Percentiles rank a stretch among this genome's conserved stretches.
Evolutionary conservation across 2,797 vertebrate genomes (phyloP).

Genomic region (Oryzias sinensis): DNA sequence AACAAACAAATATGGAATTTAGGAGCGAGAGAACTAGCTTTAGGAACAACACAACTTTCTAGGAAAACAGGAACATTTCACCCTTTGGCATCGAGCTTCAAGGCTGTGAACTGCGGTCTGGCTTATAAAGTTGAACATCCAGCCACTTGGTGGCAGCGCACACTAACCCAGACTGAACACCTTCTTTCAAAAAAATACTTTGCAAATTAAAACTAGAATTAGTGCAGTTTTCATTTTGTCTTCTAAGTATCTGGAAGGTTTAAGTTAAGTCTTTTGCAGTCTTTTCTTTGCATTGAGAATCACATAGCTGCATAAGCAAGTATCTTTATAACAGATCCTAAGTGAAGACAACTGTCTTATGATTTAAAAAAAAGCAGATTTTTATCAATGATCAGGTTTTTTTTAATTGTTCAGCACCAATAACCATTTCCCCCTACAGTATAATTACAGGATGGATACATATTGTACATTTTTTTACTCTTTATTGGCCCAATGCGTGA

Average conservation of each 20-base stretch:
- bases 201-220: neutral
- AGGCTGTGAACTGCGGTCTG: neutral
- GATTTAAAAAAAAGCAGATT: too few relatives aligned
- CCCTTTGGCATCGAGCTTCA: neutral
- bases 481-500: too few relatives aligned
- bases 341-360: too few relatives aligned
- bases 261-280: neutral
- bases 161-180: neutral
- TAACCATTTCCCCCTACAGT: too few relatives aligned
- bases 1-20: constrained; percentile 20
- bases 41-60: constrained; percentile 28
- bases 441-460: too few relatives aligned
- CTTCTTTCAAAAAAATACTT: neutral
- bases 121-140: constrained; percentile 3
- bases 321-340: too few relatives aligned
- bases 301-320: too few relatives aligned
- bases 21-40: constrained; percentile 9
- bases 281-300: neutral
- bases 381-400: too few relatives aligned
- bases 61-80: constrained; percentile 36
- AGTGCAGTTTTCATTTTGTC: constrained; percentile 1
- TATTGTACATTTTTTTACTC: too few relatives aligned
- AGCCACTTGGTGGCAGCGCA: constrained; percentile 2
- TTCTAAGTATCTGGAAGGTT: neutral
- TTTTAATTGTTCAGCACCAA: too few relatives aligned